Evolutionary conservation across 2,797 vertebrate genomes (phyloP).

Genomic region (Siniperca undulata): DNA sequence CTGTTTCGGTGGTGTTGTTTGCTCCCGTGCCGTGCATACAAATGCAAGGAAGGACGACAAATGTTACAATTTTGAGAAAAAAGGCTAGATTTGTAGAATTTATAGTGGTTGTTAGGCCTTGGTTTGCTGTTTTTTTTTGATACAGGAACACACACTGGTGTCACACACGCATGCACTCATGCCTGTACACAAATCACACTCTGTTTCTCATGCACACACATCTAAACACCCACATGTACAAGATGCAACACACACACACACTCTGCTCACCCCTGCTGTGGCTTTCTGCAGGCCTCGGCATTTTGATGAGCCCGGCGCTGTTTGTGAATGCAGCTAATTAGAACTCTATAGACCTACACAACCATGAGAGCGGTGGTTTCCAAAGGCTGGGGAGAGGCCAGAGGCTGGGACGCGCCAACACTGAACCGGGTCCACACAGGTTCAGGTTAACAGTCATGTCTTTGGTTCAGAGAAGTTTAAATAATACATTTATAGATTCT

Average conservation of each 20-base stretch:
- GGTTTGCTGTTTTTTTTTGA: constrained; percentile 45
- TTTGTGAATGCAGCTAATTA: constrained; percentile 84
- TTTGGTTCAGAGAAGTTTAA: neutral
- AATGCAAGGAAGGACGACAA: constrained; percentile 46
- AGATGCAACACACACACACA: constrained; percentile 31
- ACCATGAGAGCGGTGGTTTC: constrained; percentile 64
- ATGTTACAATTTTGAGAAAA: constrained; percentile 26
- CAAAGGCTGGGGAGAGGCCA: constrained; percentile 68
- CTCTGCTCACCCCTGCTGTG: constrained; percentile 79
- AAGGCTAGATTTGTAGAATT: constrained; percentile 17
- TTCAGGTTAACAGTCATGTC: constrained; percentile 15
- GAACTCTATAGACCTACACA: constrained; percentile 75
- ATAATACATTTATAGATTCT: neutral
- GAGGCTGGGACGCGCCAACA: constrained; percentile 39
- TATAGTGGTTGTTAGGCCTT: constrained; percentile 35
- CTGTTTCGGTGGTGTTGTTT: constrained; percentile 43
- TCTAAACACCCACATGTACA: constrained; percentile 39
- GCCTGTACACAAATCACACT: constrained; percentile 50
- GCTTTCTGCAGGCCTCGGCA: constrained; percentile 81
- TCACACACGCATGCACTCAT: constrained; percentile 35
- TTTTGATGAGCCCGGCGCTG: constrained; percentile 79
- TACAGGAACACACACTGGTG: constrained; percentile 47
- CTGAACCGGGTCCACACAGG: constrained; percentile 34
- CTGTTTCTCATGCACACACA: constrained; percentile 35
- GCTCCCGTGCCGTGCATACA: constrained; percentile 60